Percentiles rank a stretch among this genome's conserved stretches.
phyloP scores from a whole-genome alignment of 2,113 vertebrate genomes.

The Scatophagus argus region DNA sequence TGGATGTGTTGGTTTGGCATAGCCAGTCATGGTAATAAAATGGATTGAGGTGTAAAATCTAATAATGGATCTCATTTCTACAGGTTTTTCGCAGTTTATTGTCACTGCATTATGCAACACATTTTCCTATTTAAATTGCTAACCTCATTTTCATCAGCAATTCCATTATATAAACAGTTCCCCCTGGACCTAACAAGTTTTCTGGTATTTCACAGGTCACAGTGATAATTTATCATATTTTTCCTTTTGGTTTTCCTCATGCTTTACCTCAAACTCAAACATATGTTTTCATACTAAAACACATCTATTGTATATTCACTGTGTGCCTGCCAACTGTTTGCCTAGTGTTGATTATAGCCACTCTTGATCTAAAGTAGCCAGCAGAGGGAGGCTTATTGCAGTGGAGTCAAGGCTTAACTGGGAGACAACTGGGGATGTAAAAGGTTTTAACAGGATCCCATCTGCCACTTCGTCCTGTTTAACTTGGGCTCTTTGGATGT shows the following conservation, averaged over 20 bases:
- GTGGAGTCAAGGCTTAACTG: neutral
- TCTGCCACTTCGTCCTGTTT: conserved; percentile 43
- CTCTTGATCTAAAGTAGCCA: neutral
- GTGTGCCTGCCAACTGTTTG: neutral
- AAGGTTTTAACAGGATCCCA: conserved; percentile 21
- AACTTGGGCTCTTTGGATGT: conserved; percentile 45
- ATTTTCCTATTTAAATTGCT: neutral
- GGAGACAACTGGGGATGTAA: conserved; percentile 27
- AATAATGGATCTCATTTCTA: conserved; percentile 8
- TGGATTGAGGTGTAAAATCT: conserved; percentile 9
- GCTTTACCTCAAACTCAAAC: neutral
- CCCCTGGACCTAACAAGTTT: neutral
- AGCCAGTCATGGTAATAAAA: conserved; percentile 18
- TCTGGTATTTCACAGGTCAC: neutral
- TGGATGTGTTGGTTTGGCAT: conserved; percentile 33
- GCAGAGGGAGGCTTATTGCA: neutral
- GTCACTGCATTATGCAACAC: neutral
- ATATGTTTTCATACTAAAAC: neutral
- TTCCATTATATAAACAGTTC: neutral
- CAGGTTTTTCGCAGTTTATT: conserved; percentile 3
- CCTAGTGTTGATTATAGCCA: conserved; percentile 7
- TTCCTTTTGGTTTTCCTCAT: neutral
- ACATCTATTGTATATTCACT: neutral
- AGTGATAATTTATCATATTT: neutral
- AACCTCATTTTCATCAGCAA: neutral